Evolutionary conservation across 2,113 vertebrate genomes (phyloP).

Genomic region (Chaenocephalus aceratus): DNA sequence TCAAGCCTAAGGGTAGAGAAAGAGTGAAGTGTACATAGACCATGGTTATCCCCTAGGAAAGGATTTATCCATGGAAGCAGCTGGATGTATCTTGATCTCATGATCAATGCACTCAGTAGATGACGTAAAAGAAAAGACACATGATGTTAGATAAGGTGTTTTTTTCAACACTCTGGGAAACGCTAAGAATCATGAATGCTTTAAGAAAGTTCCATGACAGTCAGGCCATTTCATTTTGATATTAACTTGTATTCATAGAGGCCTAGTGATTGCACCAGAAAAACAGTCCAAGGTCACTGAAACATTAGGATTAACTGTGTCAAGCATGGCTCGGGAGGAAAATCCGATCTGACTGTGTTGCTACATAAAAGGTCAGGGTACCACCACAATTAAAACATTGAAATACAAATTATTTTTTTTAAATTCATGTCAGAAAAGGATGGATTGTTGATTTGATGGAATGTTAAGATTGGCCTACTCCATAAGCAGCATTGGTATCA

Average conservation of each 20-base stretch:
- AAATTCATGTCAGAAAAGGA: slow-evolving; percentile 9
- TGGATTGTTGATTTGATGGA: slow-evolving; percentile 4
- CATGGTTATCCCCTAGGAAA: slow-evolving; percentile 7
- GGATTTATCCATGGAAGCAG: not conserved
- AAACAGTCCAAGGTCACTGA: slow-evolving; percentile 33
- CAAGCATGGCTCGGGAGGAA: slow-evolving; percentile 16
- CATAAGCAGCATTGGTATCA: not conserved
- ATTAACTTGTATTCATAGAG: slow-evolving; percentile 35
- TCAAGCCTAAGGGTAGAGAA: not conserved
- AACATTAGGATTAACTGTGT: slow-evolving; percentile 9
- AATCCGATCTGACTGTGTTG: slow-evolving; percentile 32
- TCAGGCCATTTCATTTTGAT: slow-evolving; percentile 30
- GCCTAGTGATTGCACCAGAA: slow-evolving; percentile 16
- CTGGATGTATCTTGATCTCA: not conserved
- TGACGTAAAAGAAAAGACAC: not conserved
- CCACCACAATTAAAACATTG: not conserved
- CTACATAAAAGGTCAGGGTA: slow-evolving; percentile 23
- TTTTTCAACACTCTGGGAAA: slow-evolving; percentile 2
- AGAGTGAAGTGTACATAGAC: not conserved
- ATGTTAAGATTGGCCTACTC: not conserved
- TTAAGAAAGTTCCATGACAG: slow-evolving; percentile 20
- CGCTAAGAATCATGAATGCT: slow-evolving; percentile 11
- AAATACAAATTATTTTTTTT: not conserved
- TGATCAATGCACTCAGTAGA: not conserved
- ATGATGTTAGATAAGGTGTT: not conserved